A percentile compares a stretch with the other conserved stretches of the same genome.
Conservation (phyloP, 1,140 invertebrate genomes). For the Drosophila pectinifera region DNA sequence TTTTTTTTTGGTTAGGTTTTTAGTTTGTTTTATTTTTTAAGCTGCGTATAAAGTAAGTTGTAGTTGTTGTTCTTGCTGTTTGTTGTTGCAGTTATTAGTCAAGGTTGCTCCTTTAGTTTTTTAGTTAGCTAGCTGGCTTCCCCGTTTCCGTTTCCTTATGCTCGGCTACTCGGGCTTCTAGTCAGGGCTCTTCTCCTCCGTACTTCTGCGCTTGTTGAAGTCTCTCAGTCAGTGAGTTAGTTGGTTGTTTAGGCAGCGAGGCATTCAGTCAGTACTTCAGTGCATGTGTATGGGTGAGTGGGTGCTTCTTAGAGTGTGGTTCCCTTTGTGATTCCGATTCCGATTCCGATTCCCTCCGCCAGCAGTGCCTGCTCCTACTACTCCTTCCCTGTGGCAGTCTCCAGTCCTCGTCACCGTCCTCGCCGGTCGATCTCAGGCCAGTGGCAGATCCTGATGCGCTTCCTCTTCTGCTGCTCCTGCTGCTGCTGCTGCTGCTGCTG, state of each 20-base stretch:
- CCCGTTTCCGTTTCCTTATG: neutral
- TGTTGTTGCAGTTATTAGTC: conserved; percentile 57
- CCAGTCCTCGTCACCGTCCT: conserved; percentile 5
- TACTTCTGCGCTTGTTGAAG: conserved; percentile 55
- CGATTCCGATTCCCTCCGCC: conserved; percentile 4
- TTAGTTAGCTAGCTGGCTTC: conserved; percentile 37
- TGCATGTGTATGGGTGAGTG: conserved; percentile 60
- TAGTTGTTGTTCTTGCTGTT: conserved; percentile 50
- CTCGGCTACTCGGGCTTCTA: conserved; percentile 28
- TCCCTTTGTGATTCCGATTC: conserved; percentile 6
- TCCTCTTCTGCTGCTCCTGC: conserved; percentile 25
- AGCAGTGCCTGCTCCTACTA: too few species aligned
- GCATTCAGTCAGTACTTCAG: conserved; percentile 82
- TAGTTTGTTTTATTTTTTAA: conserved; percentile 16
- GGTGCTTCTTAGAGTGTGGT: conserved; percentile 41
- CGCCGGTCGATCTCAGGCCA: conserved; percentile 27
- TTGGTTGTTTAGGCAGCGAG: conserved; percentile 78
- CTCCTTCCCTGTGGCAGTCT: too few species aligned
- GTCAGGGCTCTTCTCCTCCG: conserved; percentile 38
- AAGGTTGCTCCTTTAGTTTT: conserved; percentile 51
- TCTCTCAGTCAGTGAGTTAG: conserved; percentile 81
- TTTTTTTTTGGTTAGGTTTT: conserved; percentile 32
- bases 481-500: neutral
- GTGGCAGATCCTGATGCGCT: conserved; percentile 29
- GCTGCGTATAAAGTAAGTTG: conserved; percentile 75